A percentile compares a stretch with the other conserved stretches of the same genome.
Evolutionary conservation across 1,140 invertebrate species (phyloP).

Genomic region (Bombus superbus): DNA sequence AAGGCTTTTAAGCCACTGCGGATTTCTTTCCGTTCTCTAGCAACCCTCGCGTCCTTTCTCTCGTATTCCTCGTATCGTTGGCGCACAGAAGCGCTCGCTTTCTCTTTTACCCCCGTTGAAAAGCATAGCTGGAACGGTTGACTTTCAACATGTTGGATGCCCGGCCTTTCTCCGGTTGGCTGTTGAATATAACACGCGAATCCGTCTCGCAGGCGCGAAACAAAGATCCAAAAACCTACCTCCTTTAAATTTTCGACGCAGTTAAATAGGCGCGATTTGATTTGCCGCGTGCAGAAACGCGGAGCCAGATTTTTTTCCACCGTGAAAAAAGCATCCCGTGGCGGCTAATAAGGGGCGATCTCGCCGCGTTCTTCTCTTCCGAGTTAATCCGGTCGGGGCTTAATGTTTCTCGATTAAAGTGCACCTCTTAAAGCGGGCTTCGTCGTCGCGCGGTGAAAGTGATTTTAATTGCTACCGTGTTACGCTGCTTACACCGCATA

Average conservation of each 20-base stretch:
- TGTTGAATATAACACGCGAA: slow-evolving; percentile 16
- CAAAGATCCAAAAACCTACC: neutral
- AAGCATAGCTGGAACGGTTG: neutral
- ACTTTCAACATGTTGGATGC: neutral
- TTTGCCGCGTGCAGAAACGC: neutral
- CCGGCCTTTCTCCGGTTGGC: neutral
- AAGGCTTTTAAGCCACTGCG: too few species aligned
- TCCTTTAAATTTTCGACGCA: slow-evolving; percentile 11
- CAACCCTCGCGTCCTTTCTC: slow-evolving; percentile 13
- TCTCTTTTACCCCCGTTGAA: neutral
- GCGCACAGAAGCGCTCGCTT: slow-evolving; percentile 22
- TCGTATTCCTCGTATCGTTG: neutral
- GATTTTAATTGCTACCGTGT: neutral
- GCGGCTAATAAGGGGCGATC: neutral
- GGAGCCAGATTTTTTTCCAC: neutral
- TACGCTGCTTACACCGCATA: too few species aligned
- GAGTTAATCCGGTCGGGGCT: neutral
- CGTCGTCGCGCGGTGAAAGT: neutral
- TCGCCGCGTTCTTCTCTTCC: neutral
- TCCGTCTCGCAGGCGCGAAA: slow-evolving; percentile 11
- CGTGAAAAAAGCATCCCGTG: neutral
- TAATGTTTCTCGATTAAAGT: slow-evolving; percentile 1
- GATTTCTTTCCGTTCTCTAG: slow-evolving; percentile 19
- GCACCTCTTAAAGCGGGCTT: neutral
- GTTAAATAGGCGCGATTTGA: slow-evolving; percentile 39